Percentiles rank a stretch among this genome's conserved stretches.
Evolutionary conservation across 2,113 vertebrate genomes (phyloP).

Genomic region (Macrotus californicus): DNA sequence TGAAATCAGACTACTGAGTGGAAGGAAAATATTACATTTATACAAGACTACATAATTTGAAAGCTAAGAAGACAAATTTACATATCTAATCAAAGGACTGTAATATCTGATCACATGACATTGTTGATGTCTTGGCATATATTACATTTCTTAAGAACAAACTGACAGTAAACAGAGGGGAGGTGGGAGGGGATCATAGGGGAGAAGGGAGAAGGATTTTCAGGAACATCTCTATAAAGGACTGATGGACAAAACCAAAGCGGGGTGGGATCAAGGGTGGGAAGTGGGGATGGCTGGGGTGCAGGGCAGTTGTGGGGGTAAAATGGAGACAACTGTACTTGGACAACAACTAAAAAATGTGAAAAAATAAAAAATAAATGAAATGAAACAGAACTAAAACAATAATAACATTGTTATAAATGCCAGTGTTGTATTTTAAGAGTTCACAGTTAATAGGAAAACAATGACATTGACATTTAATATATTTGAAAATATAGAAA

Average conservation of each 20-base stretch:
- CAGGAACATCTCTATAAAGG: no score
- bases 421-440: neutral
- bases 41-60: neutral
- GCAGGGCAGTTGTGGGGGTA: no score
- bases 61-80: neutral
- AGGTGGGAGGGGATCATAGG: no score
- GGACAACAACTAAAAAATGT: no score
- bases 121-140: neutral
- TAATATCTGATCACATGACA: neutral
- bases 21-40: neutral
- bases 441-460: neutral
- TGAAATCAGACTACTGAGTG: neutral
- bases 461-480: neutral
- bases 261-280: no score
- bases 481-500: neutral
- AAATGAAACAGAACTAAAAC: no score
- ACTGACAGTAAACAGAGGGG: no score
- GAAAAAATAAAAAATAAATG: no score
- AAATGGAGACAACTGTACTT: no score
- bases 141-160: neutral
- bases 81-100: neutral
- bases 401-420: neutral
- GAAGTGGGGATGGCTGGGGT: no score
- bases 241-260: no score
- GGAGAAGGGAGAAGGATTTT: no score